These are phyloP conservation scores for Rhynchopsitta pachyrhyncha DNA, from an alignment of 2,113 vertebrate genomes.

Conservation along the genomic window DNA sequence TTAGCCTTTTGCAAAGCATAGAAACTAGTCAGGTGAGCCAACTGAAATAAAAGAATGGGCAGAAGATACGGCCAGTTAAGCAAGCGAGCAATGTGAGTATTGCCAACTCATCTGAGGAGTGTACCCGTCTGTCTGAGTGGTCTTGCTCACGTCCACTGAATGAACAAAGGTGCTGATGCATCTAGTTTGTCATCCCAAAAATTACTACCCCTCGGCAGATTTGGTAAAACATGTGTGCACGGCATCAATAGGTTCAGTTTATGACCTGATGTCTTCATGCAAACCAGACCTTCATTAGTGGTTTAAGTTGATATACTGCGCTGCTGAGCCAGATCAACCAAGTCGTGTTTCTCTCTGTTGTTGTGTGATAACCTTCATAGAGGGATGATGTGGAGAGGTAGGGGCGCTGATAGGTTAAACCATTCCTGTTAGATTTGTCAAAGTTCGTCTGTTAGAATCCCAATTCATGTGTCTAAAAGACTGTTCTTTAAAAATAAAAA, in stretches of 20 bases:
- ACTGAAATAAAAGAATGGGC: background rate
- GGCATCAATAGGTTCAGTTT: background rate
- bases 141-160: background rate
- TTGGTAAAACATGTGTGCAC: background rate
- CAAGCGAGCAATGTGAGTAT: background rate
- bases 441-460: background rate
- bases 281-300: background rate
- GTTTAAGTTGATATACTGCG: background rate
- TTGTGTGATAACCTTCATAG: background rate
- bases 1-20: background rate
- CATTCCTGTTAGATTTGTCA: background rate
- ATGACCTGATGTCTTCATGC: background rate
- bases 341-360: background rate
- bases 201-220: background rate
- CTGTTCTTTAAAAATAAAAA: background rate
- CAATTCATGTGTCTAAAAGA: background rate
- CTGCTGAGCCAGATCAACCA: background rate
- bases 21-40: background rate
- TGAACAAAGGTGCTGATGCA: background rate
- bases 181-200: background rate
- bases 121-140: background rate
- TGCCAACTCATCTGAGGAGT: background rate
- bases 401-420: background rate
- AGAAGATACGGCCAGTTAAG: background rate
- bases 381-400: background rate